Evolutionary conservation across 1,140 invertebrate species (phyloP), one percentile per base, ranked within the genome.

Genomic region (Drosophila prosaltans): DNA sequence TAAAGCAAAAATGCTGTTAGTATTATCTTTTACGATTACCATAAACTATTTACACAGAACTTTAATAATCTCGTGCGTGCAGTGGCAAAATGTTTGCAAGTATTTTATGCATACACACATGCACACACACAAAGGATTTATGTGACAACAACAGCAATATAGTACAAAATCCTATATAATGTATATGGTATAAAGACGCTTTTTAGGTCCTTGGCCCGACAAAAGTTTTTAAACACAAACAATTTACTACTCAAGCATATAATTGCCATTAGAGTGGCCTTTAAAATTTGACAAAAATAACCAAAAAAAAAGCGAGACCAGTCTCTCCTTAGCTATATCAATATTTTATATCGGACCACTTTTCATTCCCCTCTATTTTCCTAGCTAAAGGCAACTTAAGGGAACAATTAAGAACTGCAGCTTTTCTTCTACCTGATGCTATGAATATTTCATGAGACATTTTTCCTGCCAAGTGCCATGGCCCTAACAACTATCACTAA

Each of bases 21-120:
- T 66, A n/a, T 68, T 80, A 83, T 78, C 72, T 72, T 79, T 89
- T 73, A 83, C 66, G 84, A 81, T 89, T 81, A 81, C 78, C 84
- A 89, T 89, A 89, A 89, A 89, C 80, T 89, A 89, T 89, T 89
- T 78, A 89, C 78, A 73, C 84, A 71, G 65, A 78, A 80, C 84
- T 74, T 89, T 84, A 88, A 86, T 78, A 81, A 74, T 78, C 70
- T 74, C 59, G 65, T 73, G 58, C 64, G 74, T 71, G 65, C 74
- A 74, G 64, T 28, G 51, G 69, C 65, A 77, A 77, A 81, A 81
- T 81, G 78, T 69, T 74, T 39, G 55, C 63, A 68, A 64, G 65
- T 72, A 80, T 68, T 76, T 76, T 72, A 81, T 80, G 57, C 65
- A 51, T 67, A 65, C 43, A 11, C 62, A 61, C 26, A 30, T 30